Conservation (phyloP, 2,113 vertebrate species). For the Microcebus ravelobensis region DNA sequence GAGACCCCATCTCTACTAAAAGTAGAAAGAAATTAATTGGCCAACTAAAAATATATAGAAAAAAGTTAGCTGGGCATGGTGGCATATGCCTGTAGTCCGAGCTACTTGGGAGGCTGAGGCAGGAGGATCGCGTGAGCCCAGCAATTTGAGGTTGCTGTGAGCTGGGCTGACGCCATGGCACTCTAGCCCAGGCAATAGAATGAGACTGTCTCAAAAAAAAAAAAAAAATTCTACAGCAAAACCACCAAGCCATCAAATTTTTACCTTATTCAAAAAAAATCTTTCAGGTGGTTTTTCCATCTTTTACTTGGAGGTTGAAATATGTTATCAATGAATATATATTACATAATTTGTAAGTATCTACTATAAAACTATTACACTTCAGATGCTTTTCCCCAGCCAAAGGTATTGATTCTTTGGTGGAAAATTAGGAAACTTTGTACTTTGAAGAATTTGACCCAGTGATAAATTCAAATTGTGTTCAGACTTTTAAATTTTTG, state of each 20-base stretch:
- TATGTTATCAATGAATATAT: neutral
- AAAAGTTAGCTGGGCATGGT: too few species aligned
- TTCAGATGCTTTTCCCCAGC: neutral
- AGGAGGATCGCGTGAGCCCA: too few species aligned
- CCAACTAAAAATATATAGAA: too few species aligned
- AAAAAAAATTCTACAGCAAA: neutral
- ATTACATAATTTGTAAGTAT: neutral
- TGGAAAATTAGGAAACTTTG: neutral
- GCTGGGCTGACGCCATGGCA: too few species aligned
- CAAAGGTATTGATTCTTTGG: neutral
- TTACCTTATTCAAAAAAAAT: conserved; percentile 33
- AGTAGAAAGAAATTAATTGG: too few species aligned
- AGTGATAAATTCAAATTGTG: neutral
- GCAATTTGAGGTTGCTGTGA: too few species aligned
- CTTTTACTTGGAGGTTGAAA: neutral
- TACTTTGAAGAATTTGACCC: neutral
- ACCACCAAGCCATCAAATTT: neutral
- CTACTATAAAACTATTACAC: neutral
- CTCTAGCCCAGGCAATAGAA: too few species aligned
- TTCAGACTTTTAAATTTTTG: neutral
- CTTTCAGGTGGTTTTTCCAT: neutral
- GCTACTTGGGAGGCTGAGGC: too few species aligned
- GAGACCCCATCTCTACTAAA: too few species aligned
- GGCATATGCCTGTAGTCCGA: too few species aligned
- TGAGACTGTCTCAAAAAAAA: too few species aligned